A percentile compares a stretch with the other conserved stretches of the same genome.
These are phyloP conservation scores for Leucophora obtusa DNA, from an alignment of 2,888 invertebrate species.

Conservation along the genomic window DNA sequence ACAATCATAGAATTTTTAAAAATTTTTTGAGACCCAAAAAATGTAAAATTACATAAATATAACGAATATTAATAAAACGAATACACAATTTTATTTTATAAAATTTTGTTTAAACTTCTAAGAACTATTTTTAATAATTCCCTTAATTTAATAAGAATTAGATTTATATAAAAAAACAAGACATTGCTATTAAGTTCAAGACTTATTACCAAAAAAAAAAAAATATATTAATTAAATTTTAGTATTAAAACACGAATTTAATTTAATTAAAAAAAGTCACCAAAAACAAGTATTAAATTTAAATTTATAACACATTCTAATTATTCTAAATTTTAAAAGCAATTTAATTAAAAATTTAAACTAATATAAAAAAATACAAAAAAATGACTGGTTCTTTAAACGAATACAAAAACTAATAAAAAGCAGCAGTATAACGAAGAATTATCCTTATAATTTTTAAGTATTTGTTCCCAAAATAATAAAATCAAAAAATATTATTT, in stretches of 20 bases:
- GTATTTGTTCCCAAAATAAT: slow-evolving; percentile 47
- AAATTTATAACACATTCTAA: slow-evolving; percentile 33
- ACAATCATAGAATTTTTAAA: background rate
- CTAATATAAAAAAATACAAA: slow-evolving; percentile 7
- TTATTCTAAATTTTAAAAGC: slow-evolving; percentile 62
- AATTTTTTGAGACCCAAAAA: background rate
- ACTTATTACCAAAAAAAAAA: slow-evolving; percentile 40
- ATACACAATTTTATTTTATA: slow-evolving; percentile 11
- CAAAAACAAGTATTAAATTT: background rate
- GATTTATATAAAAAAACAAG: slow-evolving; percentile 24
- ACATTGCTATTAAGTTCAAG: slow-evolving; percentile 47
- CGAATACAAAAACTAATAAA: background rate
- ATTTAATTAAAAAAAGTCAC: slow-evolving; percentile 31
- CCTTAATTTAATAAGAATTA: slow-evolving; percentile 24
- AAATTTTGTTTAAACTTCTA: slow-evolving; percentile 13
- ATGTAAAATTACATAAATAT: background rate
- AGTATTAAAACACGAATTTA: slow-evolving; percentile 55
- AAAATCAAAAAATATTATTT: background rate
- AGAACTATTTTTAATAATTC: slow-evolving; percentile 40
- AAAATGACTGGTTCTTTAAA: slow-evolving; percentile 38
- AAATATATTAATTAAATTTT: slow-evolving; percentile 22
- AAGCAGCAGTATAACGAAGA: slow-evolving; percentile 54
- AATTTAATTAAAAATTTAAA: slow-evolving; percentile 56
- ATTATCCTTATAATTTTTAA: slow-evolving; percentile 41
- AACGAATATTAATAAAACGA: slow-evolving; percentile 16